These are phyloP conservation scores for Macrobrachium rosenbergii DNA, from an alignment of 1,140 invertebrate genomes.

Conservation along the genomic window DNA sequence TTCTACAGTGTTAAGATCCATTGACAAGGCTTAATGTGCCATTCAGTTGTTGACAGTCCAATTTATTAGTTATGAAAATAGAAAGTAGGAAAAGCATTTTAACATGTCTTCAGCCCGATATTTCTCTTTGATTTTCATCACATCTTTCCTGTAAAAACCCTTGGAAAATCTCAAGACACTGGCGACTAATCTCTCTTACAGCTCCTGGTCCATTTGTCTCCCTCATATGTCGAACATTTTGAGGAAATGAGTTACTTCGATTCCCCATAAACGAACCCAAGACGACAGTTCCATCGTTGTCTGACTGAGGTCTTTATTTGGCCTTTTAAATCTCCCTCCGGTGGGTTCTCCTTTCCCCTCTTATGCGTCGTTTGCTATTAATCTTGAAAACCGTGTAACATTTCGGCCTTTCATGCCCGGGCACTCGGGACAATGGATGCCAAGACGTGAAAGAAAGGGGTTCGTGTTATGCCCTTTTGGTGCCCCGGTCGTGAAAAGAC, in stretches of 20 bases:
- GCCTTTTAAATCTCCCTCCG: slow-evolving; percentile 21
- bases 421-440: slow-evolving; percentile 45
- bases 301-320: slow-evolving; percentile 51
- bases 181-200: no score
- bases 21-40: no score
- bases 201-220: no score
- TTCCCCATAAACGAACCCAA: slow-evolving; percentile 18
- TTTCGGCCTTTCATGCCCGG: slow-evolving; percentile 57
- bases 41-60: no score
- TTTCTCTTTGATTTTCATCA: no score
- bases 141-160: no score
- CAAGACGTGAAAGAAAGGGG: slow-evolving; percentile 58
- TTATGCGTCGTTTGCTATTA: slow-evolving; percentile 30
- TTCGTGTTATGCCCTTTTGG: slow-evolving; percentile 52
- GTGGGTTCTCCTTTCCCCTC: slow-evolving; percentile 11
- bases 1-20: no score
- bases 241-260: background rate
- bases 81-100: no score
- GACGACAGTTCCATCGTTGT: background rate
- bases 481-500: slow-evolving; percentile 36
- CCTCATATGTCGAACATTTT: no score
- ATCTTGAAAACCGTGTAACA: slow-evolving; percentile 62
- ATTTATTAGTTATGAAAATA: no score
- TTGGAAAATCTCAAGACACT: no score
- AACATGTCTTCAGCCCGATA: no score